A percentile compares a stretch with the other conserved stretches of the same genome.
Conservation (phyloP, 2,113 vertebrate species). For the Spermophilus dauricus region DNA sequence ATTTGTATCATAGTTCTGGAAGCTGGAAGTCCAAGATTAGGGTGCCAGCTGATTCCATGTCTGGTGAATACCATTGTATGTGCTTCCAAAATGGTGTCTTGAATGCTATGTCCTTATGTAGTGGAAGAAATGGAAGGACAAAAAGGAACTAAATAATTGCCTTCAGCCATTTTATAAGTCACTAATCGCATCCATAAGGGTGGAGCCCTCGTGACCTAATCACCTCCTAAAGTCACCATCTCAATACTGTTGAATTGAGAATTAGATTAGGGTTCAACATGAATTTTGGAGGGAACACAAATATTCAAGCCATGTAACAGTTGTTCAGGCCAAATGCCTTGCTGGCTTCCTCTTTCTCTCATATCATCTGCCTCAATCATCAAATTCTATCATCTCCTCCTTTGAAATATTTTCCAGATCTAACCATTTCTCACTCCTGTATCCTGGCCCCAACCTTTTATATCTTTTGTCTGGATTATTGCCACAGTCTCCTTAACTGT, state of each 20-base stretch:
- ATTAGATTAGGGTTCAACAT: background rate
- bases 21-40: background rate
- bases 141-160: background rate
- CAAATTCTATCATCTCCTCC: background rate
- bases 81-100: background rate
- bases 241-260: background rate
- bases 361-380: background rate
- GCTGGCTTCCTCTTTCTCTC: background rate
- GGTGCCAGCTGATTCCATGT: background rate
- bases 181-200: background rate
- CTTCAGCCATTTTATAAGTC: background rate
- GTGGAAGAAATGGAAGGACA: background rate
- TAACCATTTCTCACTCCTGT: background rate
- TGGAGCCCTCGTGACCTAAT: background rate
- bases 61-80: background rate
- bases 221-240: background rate
- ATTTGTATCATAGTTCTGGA: background rate
- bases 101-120: background rate
- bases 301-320: background rate
- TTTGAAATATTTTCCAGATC: conserved; percentile 1
- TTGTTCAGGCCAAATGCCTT: background rate
- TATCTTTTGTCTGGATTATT: background rate
- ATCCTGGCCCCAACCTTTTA: background rate
- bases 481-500: background rate
- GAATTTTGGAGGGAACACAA: background rate